Base-by-base conservation (phyloP, 2,888 invertebrate genomes). In the Sphaerophoria taeniata region DNA sequence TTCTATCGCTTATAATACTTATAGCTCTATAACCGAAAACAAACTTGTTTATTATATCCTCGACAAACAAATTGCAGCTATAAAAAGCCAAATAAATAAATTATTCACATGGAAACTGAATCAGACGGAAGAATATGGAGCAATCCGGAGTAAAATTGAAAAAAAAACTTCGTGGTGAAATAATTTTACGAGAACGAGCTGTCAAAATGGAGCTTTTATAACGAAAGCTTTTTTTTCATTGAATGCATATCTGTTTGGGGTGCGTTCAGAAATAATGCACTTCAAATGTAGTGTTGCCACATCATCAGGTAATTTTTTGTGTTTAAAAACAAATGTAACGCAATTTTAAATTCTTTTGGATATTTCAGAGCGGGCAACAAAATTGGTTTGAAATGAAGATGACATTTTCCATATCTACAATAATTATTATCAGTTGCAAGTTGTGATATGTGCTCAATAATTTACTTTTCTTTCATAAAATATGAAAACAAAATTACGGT, bases 1-100 rank as follows among this genome's bases (percentile, higher is more conserved):
- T 92, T 75, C 87, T 91, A 14, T 89, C 89, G 76, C 88, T 90
- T 65, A 90, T 90, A 88, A 90, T 90, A 84, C 88, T 90, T 80
- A 88, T 90, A 67, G 89, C 89, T 90, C 89, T 90, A 87, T 90
- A 90, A 87, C 80, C 75, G 80, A 76, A 84, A 34, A 74, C 79
- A 81, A 39, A 24, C 24, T 69, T 7, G 71, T 36, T 36, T 14
- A 31, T 55, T 55, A 36, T 36, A 60, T 11, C n/a, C 34, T 45
- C 2, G 12, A 51, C 60, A 72, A 63, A 49, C 69, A 61, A 55
- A 39, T 43, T 36, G 24, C 36, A 47, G 67, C 43, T 53, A 14
- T 47, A 31, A 33, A 14, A 47, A 49, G 49, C 49, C 49, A 51
- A 51, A 51, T 49, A 49, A 60, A 39, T 16, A 51, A 65, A 51